Evolutionary conservation across 2,797 vertebrate genomes (phyloP).

Genomic region (Pitangus sulphuratus): DNA sequence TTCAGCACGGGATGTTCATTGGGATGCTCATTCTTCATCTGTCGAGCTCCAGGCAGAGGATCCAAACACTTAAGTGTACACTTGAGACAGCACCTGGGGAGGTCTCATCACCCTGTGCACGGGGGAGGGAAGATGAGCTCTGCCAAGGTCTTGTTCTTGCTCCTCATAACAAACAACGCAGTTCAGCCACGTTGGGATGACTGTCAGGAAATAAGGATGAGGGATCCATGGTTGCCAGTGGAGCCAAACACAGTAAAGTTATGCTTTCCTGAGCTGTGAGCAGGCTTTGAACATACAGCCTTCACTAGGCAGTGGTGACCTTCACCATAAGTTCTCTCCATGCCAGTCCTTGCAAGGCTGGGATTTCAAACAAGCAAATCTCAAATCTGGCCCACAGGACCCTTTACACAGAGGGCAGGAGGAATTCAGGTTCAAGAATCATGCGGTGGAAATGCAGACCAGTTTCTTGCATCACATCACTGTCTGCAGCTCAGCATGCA

Average conservation of each 20-base stretch:
- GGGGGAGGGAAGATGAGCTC: background rate
- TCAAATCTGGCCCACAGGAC: background rate
- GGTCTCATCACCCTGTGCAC: background rate
- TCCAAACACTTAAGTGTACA: background rate
- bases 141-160: background rate
- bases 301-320: background rate
- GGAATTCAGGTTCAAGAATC: background rate
- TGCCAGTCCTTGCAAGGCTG: background rate
- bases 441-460: fast-evolving
- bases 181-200: background rate
- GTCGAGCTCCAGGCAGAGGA: background rate
- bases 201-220: background rate
- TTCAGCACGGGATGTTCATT: background rate
- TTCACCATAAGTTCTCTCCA: background rate
- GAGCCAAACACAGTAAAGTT: background rate
- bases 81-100: constrained; percentile 9
- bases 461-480: background rate
- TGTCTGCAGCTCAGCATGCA: background rate
- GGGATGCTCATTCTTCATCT: background rate
- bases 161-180: background rate
- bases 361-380: background rate
- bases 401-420: background rate
- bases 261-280: background rate
- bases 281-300: background rate
- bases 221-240: background rate